Evolutionary conservation across 37 sponge, comb jelly and placozoan genomes (phyloP).

Genomic region (Oopsacas minuta): DNA sequence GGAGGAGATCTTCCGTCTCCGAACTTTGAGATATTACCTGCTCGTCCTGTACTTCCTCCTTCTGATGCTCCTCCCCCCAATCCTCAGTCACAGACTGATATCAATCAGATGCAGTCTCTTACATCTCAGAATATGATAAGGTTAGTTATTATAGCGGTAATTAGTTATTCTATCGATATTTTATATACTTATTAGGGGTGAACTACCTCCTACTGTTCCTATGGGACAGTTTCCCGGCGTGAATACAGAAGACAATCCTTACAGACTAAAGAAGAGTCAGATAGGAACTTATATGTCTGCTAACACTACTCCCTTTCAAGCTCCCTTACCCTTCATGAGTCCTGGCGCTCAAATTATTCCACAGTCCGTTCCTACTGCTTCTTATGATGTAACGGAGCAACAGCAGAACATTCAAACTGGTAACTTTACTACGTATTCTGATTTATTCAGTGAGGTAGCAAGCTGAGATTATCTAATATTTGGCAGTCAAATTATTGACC

Average conservation of each 20-base stretch:
- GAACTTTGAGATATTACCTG: neutral
- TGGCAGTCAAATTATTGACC: no score
- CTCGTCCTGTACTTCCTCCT: neutral
- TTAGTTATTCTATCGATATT: no score
- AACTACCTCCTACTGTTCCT: neutral
- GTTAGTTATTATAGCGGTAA: neutral
- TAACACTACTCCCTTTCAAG: neutral
- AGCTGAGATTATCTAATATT: no score
- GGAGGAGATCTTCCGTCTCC: constrained; percentile 4
- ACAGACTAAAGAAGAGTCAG: constrained; percentile 11
- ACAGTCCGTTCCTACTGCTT: neutral
- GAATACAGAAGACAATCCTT: neutral
- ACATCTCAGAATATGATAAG: no score
- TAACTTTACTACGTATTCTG: no score
- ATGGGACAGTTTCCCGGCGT: neutral
- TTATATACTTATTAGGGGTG: neutral
- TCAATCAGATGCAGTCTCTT: neutral
- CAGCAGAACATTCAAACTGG: neutral
- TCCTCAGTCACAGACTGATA: neutral
- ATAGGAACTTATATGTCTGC: neutral
- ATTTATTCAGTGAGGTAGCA: no score
- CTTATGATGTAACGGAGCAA: neutral
- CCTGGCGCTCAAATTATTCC: neutral
- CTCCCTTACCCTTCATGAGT: neutral
- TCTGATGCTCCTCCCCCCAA: neutral